Base-by-base conservation (phyloP, 2,113 vertebrate species). In the Zosterops japonicus region DNA sequence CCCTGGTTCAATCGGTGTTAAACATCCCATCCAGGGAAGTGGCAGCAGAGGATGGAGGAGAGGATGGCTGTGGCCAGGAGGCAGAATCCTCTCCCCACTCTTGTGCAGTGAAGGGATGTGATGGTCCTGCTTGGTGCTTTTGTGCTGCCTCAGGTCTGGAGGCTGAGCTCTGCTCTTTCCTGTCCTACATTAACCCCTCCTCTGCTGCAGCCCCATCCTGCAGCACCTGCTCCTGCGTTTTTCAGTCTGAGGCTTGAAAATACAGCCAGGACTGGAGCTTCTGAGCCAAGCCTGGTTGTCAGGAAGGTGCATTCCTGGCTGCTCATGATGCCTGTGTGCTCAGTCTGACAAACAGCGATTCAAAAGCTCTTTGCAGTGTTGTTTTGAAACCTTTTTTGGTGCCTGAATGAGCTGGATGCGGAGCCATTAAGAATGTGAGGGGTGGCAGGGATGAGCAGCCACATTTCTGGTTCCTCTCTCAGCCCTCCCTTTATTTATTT, bases 381-480 rank as follows among this genome's bases (percentile, higher is more conserved):
- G 27, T 85, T 95, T 53, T 27, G 46, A 77, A 94, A 35, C 63
- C 72, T 72, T 55, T 74, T 77, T 82, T 72, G 81, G 78, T 86
- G 82, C 88, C 87, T 96, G 87, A 86, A 85, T 59, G 89, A 91
- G 84, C 89, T 49, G 89, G 67, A 57, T 56, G 71, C 23, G 10
- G 70, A 88, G 81, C 90, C 87, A 52, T 83, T 74, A 79, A 72
- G 92, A 67, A 78, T 12, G 77, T 4, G 72, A 85, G 87, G 42
- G 81, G 89, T 53, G 84, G 93, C 86, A 83, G 87, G 70, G 96
- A 82, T 21, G 41, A 64, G 31, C 68, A 15, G 8, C 39, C 83
- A 13, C 33, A 9, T 55, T 87, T 41, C 36, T 53, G 2, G 5
- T 24, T 79, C 80, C 69, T 65, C 84, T 60, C 76, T 21, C 85